Conservation (phyloP, 2,888 invertebrate species). For the Morpho helenor region DNA sequence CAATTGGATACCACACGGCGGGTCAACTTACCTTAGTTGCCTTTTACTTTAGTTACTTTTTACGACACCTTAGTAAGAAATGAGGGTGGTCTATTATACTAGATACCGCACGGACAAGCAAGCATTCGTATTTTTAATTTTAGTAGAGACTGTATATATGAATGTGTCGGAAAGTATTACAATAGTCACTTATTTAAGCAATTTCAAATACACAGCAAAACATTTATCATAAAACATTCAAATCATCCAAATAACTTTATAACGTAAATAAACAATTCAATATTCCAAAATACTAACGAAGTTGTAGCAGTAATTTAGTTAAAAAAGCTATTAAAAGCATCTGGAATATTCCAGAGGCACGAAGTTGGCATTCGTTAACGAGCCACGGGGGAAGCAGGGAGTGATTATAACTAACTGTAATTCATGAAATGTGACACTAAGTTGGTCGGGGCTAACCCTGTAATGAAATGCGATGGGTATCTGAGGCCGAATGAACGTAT, state of each 20-base stretch:
- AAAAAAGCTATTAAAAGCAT: conserved; percentile 45
- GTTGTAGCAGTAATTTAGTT: conserved; percentile 38
- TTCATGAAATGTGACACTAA: conserved; percentile 18
- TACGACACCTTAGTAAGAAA: too few species aligned
- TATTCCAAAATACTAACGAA: conserved; percentile 10
- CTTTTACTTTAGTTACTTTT: too few species aligned
- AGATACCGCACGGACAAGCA: too few species aligned
- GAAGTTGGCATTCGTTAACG: conserved; percentile 28
- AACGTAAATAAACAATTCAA: conserved; percentile 16
- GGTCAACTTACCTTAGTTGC: too few species aligned
- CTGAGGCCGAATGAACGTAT: conserved; percentile 10
- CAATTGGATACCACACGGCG: too few species aligned
- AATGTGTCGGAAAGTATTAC: too few species aligned
- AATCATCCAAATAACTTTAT: background rate
- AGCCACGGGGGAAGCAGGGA: conserved; percentile 21
- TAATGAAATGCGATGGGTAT: conserved; percentile 14
- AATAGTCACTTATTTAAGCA: too few species aligned
- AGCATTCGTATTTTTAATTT: too few species aligned
- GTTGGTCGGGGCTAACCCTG: conserved; percentile 5
- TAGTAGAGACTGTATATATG: too few species aligned
- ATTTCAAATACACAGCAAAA: background rate
- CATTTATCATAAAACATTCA: background rate
- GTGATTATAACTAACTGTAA: conserved; percentile 29
- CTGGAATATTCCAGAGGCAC: conserved; percentile 33
- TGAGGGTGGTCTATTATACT: too few species aligned